Evolutionary conservation across 1,140 invertebrate genomes (phyloP), one percentile per base, ranked within the genome.

Genomic region (Philopotamus ludificatus): DNA sequence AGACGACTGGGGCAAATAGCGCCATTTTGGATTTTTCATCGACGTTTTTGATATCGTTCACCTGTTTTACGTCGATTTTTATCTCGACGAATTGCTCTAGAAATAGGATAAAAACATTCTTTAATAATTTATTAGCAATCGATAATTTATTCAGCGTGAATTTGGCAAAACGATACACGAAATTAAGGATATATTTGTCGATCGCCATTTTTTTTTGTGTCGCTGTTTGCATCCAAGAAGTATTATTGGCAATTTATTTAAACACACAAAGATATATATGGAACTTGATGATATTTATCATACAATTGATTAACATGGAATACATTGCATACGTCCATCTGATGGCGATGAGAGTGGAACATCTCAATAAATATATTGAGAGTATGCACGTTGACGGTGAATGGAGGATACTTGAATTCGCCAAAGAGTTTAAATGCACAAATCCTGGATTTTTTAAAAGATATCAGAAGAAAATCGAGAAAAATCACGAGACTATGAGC

Each of bases 261-360:
- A 45, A 3, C 44, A 45, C 12, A 45, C 7, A 3, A 26, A 15
- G 25, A 8, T 39, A 20, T 39, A 16, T 59, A 15, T 59, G 18
- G 16, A 45, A 45, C 21, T 2, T 45, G 18, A 18, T 45, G 22
- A 44, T 45, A 22, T n/a, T n/a, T 1, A 25, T 59, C 9, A 47
- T 59, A 18, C 12, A 23, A 2, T 7, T 45, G 3, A 8, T 21
- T 1, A 59, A 59, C 12, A 15, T 59, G 8, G 55, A 59, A 15
- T 59, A 44, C 45, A 59, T 59, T 3, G 21, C 18, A 7, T 45
- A 47, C 16, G 42, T 59, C 9, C 20, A 59, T 42, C 45, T 59
- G 15, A 23, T 59, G 22, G 45, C 3, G 7, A 45, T 47, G 7
- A 59, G 25, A 25, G 7, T 59, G 2, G 25, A 23, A 45, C 22